phyloP scores from a whole-genome alignment of 2,797 vertebrate genomes.

The Siniperca scherzeri region DNA sequence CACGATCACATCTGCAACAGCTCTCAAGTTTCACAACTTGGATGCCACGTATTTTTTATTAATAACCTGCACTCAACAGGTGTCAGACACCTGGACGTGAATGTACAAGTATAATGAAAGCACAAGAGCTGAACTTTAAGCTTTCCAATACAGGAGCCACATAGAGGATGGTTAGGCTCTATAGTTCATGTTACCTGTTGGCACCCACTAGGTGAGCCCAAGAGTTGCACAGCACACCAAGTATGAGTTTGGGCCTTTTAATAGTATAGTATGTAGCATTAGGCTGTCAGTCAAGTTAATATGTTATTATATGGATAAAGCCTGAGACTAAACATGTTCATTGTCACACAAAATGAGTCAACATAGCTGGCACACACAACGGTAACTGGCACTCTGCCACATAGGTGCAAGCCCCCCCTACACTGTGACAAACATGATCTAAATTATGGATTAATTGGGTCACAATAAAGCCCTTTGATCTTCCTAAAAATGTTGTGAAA shows the following conservation, averaged over 20 bases:
- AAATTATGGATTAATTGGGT: neutral
- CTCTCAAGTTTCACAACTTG: constrained; percentile 65
- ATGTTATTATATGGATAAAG: neutral
- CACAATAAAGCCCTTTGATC: neutral
- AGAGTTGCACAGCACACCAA: constrained; percentile 1
- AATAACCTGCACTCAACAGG: constrained; percentile 53
- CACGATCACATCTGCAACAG: neutral
- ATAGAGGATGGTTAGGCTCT: neutral
- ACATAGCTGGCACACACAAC: neutral
- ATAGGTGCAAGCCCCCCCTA: neutral
- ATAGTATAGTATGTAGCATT: neutral
- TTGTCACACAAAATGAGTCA: neutral
- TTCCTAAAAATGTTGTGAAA: neutral
- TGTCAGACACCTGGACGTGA: constrained; percentile 42
- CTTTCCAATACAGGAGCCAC: neutral
- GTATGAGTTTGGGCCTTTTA: neutral
- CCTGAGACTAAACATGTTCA: neutral
- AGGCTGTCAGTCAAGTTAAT: neutral
- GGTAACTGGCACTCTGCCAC: constrained; percentile 25
- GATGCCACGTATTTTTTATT: constrained; percentile 70
- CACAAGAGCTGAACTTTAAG: constrained; percentile 24
- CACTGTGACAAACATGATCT: neutral
- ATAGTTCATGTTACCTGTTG: constrained; percentile 47
- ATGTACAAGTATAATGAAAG: constrained; percentile 9
- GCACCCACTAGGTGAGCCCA: constrained; percentile 8